A percentile compares a stretch with the other conserved stretches of the same genome.
Evolutionary conservation across 2,113 vertebrate species (phyloP).

Genomic region (Nestor notabilis): DNA sequence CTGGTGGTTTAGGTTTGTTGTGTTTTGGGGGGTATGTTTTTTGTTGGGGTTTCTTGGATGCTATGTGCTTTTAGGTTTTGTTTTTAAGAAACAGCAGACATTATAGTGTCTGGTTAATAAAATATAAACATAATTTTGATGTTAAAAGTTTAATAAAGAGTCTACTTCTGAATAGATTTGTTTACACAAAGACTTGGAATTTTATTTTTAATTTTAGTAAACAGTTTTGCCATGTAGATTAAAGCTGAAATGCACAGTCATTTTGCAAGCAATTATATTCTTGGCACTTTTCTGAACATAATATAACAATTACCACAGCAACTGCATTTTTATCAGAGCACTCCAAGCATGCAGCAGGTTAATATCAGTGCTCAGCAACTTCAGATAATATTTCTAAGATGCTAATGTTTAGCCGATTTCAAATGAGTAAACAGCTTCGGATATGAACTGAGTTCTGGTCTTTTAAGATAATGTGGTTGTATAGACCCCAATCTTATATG

Average conservation of each 20-base stretch:
- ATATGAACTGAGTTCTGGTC: constrained; percentile 5
- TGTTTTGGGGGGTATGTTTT: constrained; percentile 17
- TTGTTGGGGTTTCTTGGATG: constrained; percentile 8
- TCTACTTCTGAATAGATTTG: constrained; percentile 41
- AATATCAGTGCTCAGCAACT: constrained; percentile 40
- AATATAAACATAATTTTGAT: constrained; percentile 48
- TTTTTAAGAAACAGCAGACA: constrained; percentile 49
- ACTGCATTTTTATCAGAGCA: constrained; percentile 55
- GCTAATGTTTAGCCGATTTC: constrained; percentile 54
- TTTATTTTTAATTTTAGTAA: constrained; percentile 40
- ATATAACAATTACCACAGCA: constrained; percentile 64
- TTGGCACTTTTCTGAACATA: constrained; percentile 64
- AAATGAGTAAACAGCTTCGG: constrained; percentile 22
- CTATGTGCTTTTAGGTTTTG: background rate
- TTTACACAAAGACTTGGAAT: constrained; percentile 39
- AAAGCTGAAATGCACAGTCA: constrained; percentile 67
- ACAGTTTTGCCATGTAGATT: constrained; percentile 55
- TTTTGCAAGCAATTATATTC: constrained; percentile 68
- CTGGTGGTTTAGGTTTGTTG: constrained; percentile 71
- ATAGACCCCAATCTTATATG: background rate
- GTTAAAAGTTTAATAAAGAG: constrained; percentile 67
- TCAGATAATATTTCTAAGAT: constrained; percentile 62
- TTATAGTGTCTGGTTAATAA: constrained; percentile 57
- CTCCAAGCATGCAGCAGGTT: constrained; percentile 60
- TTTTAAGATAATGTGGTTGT: constrained; percentile 49